Conservation (phyloP, 1,140 invertebrate species). For the Drosophila ercepeae region DNA sequence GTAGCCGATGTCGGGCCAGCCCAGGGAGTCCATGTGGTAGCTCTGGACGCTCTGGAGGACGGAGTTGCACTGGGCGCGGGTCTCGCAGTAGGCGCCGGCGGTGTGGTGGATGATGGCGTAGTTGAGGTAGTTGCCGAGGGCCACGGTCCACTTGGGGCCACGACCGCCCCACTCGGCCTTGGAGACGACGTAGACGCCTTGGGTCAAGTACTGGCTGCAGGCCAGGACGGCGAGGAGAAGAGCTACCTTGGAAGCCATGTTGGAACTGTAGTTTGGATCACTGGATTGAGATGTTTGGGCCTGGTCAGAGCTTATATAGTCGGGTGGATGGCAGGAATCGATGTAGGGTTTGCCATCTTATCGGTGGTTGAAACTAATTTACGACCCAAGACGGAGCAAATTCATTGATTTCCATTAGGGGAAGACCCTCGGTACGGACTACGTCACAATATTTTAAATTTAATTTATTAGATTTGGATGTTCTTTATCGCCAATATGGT, state of each 20-base stretch:
- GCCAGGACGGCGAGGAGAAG: conserved; percentile 46
- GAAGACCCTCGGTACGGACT: conserved; percentile 17
- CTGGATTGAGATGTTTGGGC: neutral
- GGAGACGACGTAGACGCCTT: conserved; percentile 80
- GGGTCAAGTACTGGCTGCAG: conserved; percentile 49
- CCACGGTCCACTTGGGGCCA: conserved; percentile 56
- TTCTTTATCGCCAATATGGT: conserved; percentile 14
- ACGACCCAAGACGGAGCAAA: conserved; percentile 1
- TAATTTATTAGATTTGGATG: conserved; percentile 16
- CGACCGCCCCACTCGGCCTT: conserved; percentile 87
- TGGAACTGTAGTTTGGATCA: conserved; percentile 12
- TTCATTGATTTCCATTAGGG: conserved; percentile 13
- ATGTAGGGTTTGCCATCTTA: conserved; percentile 1
- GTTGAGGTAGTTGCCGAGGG: conserved; percentile 86
- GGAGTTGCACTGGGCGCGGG: conserved; percentile 83
- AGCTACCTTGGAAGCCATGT: conserved; percentile 51
- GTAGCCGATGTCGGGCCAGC: conserved; percentile 90
- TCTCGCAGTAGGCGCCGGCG: conserved; percentile 85
- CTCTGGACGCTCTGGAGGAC: conserved; percentile 86
- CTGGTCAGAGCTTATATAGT: conserved; percentile 34
- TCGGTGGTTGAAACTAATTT: conserved; percentile 14
- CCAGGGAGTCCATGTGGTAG: conserved; percentile 85
- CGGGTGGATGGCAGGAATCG: neutral
- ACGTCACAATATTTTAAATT: neutral
- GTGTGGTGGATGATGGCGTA: conserved; percentile 92